Percentiles rank a stretch among this genome's conserved stretches.
These are phyloP conservation scores for Campoletis sonorensis DNA, from an alignment of 1,140 invertebrate genomes.

Conservation along the genomic window DNA sequence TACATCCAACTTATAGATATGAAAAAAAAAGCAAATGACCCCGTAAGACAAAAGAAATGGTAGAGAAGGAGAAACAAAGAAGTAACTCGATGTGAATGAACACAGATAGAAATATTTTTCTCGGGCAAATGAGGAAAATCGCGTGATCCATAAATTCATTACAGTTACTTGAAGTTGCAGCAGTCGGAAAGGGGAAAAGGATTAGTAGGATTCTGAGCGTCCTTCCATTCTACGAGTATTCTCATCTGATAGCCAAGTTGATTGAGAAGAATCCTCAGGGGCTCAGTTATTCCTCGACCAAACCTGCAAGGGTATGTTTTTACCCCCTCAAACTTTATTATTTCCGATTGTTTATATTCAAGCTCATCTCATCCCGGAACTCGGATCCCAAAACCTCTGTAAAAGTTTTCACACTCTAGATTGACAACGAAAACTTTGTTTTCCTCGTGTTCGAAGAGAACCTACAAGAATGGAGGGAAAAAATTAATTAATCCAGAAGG, in stretches of 20 bases:
- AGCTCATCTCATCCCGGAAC: background rate
- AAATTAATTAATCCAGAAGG: too few relatives aligned
- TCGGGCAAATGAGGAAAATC: constrained; percentile 22
- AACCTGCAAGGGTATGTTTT: too few relatives aligned
- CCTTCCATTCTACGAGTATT: background rate
- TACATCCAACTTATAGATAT: too few relatives aligned
- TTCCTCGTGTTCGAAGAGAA: too few relatives aligned
- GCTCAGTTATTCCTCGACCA: too few relatives aligned
- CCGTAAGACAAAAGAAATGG: background rate
- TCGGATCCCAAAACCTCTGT: background rate
- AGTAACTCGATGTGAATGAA: background rate
- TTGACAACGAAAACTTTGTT: too few relatives aligned
- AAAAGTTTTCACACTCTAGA: background rate
- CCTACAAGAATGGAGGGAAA: too few relatives aligned
- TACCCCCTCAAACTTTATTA: background rate
- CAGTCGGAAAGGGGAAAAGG: background rate
- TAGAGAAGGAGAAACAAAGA: background rate
- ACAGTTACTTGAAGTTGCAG: constrained; percentile 21
- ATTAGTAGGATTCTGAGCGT: background rate
- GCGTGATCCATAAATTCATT: constrained; percentile 38
- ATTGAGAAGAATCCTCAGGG: background rate
- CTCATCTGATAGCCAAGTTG: background rate
- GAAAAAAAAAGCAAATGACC: too few relatives aligned
- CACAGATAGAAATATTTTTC: background rate
- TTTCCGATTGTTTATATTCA: background rate